Base-by-base conservation (phyloP, 2,888 invertebrate species). In the Drosophila neutralis region DNA sequence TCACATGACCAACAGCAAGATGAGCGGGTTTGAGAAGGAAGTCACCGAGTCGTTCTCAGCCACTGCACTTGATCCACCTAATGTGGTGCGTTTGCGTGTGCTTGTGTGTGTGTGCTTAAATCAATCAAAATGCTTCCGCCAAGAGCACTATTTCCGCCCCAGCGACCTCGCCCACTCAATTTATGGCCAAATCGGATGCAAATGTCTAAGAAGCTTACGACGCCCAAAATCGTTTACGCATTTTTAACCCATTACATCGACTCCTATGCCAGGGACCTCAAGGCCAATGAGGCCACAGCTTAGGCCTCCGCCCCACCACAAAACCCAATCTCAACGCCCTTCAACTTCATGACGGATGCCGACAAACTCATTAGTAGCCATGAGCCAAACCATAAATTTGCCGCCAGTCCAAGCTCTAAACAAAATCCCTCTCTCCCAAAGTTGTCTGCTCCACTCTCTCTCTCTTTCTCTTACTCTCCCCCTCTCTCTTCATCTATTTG, bases 361-460 rank as follows among this genome's bases (percentile, higher is more conserved):
- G 85, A 85, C 85, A 89, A 85, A 89, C 89, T 85, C 85, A 85
- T 85, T 85, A 85, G 89, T 84, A 82, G 85, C 85, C 84, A 84
- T 78, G 65, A 71, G 82, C 75, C 85, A 84, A 89, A 73, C 76
- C 82, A 85, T 85, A 85, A 85, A 85, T 85, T 85, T 87, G 60
- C 77, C 75, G 86, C 69, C 73, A 72, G 84, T 71, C 69, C 69
- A 62, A 59, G 69, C 65, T 69, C 71, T 60, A 67, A 78, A 83
- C 59, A 61, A 73, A 53, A 61, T 51, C 57, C 53, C 31, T 40
- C 36, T 35, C 40, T 53, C 33, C 51, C 33, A 33, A 35, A 11
- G 15, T 27, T 15, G 31, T 18, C 38, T 40, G 24, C 21, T 35
- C 10, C 18, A 45, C 51, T 38, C 29, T 21, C 21, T 24, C 29